A percentile compares a stretch with the other conserved stretches of the same genome.
phyloP scores from a whole-genome alignment of 2,888 invertebrate genomes.

The Ctena decussata region DNA sequence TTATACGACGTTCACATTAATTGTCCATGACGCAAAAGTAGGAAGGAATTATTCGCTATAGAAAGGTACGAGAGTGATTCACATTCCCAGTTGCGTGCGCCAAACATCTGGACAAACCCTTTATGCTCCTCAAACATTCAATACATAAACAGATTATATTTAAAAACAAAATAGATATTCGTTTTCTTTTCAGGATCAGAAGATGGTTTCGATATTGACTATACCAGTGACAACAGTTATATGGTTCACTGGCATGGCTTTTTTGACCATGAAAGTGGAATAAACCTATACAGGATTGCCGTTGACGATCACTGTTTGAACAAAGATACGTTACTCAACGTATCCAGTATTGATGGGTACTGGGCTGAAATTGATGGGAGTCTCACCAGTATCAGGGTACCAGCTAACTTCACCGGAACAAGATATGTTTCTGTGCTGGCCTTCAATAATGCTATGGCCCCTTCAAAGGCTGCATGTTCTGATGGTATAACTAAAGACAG shows the following conservation, averaged over 20 bases:
- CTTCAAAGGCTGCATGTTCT: constrained; percentile 72
- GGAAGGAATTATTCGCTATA: too few species aligned
- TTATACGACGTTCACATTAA: too few species aligned
- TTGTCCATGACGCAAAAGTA: too few species aligned
- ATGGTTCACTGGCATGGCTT: constrained; percentile 67
- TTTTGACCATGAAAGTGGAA: constrained; percentile 69
- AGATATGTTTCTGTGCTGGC: constrained; percentile 72
- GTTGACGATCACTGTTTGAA: constrained; percentile 41
- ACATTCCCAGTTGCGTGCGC: too few species aligned
- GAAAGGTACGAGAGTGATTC: too few species aligned
- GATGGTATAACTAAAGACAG: constrained; percentile 71
- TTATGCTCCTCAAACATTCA: too few species aligned
- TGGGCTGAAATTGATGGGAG: neutral
- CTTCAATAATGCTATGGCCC: constrained; percentile 73
- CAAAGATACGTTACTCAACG: constrained; percentile 17
- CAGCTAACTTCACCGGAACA: constrained; percentile 50
- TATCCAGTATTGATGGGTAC: neutral
- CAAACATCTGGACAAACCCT: too few species aligned
- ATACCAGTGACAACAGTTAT: constrained; percentile 39
- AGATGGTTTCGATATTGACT: constrained; percentile 64
- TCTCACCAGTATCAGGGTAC: neutral
- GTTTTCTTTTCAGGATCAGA: neutral
- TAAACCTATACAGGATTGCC: constrained; percentile 49
- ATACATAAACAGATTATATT: too few species aligned
- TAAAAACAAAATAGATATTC: too few species aligned